Evolutionary conservation across 2,113 vertebrate species (phyloP).

Genomic region (Solea senegalensis): DNA sequence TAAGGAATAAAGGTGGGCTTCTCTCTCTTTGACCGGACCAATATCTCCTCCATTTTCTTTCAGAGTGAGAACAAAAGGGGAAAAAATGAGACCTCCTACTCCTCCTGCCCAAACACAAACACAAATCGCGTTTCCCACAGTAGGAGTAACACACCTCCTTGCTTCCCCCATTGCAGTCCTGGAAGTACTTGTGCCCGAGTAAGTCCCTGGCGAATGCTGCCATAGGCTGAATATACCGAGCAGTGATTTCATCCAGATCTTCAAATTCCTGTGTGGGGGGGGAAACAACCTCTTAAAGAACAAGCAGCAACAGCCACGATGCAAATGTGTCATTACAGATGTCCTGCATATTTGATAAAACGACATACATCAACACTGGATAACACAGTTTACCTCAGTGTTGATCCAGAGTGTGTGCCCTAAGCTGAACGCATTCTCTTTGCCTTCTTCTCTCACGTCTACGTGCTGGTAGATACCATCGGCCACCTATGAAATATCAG

Average conservation of each 20-base stretch:
- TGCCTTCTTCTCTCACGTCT: slow-evolving; percentile 95
- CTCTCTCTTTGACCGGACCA: slow-evolving; percentile 93
- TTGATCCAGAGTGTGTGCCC: slow-evolving; percentile 97
- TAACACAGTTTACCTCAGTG: slow-evolving; percentile 84
- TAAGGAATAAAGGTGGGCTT: slow-evolving; percentile 98
- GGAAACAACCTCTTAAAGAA: not conserved
- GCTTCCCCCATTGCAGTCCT: slow-evolving; percentile 90
- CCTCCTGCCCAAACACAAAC: too few relatives aligned
- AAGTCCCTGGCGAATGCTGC: slow-evolving; percentile 96
- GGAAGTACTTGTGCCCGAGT: slow-evolving; percentile 95
- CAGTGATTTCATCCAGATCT: slow-evolving; percentile 98
- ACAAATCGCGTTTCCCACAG: not conserved
- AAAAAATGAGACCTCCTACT: not conserved
- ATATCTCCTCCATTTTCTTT: slow-evolving; percentile 96
- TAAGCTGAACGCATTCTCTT: slow-evolving; percentile 98
- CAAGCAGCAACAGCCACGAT: not conserved
- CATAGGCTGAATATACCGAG: slow-evolving; percentile 97
- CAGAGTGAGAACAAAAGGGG: slow-evolving; percentile 18
- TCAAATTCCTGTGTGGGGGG: slow-evolving; percentile 89
- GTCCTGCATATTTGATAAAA: not conserved
- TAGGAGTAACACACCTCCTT: slow-evolving; percentile 84
- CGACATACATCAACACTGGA: not conserved
- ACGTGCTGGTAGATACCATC: slow-evolving; percentile 97
- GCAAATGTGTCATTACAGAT: not conserved
- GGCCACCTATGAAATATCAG: slow-evolving; percentile 79